phyloP scores from a whole-genome alignment of 2,797 vertebrate genomes.

The Hydrophis major region DNA sequence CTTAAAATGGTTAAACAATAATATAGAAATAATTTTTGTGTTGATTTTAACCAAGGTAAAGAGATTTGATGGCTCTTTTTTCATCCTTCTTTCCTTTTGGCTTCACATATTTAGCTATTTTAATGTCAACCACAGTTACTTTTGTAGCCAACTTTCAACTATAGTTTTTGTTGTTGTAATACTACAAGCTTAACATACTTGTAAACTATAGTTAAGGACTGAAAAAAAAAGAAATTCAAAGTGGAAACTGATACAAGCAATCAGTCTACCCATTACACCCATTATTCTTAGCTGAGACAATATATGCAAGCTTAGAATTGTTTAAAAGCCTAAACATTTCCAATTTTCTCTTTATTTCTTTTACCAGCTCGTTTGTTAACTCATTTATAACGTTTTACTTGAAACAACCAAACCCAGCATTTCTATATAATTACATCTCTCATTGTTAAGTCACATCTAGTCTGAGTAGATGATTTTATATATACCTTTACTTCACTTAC shows the following conservation, averaged over 20 bases:
- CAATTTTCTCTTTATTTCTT: background rate
- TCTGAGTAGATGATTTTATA: constrained; percentile 27
- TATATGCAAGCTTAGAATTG: background rate
- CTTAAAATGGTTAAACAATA: background rate
- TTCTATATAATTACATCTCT: background rate
- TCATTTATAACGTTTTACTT: background rate
- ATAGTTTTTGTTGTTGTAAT: background rate
- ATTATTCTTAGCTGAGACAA: background rate
- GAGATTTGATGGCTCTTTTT: background rate
- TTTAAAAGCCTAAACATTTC: background rate
- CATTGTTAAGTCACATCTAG: constrained; percentile 41
- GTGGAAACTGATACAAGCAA: background rate
- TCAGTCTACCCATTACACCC: background rate
- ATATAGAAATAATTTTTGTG: background rate
- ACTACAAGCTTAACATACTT: background rate
- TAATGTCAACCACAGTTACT: background rate
- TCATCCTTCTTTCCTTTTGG: background rate
- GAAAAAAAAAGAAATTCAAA: background rate
- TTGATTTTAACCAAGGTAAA: background rate
- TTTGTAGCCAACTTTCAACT: background rate
- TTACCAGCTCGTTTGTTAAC: background rate
- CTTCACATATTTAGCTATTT: background rate
- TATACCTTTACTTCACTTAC: constrained; percentile 76
- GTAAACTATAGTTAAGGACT: background rate
- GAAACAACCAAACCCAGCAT: background rate